Percentiles rank a stretch among this genome's conserved stretches.
Evolutionary conservation across 2,888 invertebrate species (phyloP).

Genomic region (Helicoverpa assulta): DNA sequence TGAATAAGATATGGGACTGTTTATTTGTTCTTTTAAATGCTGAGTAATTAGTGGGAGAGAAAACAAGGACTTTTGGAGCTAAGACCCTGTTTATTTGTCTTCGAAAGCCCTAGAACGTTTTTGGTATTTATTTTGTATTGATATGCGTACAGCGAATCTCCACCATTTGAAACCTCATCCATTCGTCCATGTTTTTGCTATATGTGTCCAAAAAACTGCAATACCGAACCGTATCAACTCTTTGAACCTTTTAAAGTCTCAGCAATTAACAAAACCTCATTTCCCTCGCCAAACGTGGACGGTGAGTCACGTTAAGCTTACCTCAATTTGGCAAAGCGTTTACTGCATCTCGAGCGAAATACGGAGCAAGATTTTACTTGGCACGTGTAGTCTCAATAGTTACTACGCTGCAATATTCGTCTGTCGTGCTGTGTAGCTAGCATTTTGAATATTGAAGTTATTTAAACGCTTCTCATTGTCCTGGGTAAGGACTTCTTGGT

Average conservation of each 20-base stretch:
- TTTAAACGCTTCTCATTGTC: too few species aligned
- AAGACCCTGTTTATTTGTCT: too few species aligned
- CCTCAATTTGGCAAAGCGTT: conserved; percentile 32
- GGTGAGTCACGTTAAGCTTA: neutral
- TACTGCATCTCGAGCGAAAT: conserved; percentile 4
- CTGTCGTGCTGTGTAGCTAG: neutral
- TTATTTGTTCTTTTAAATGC: conserved; percentile 22
- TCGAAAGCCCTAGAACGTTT: too few species aligned
- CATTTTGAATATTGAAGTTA: too few species aligned
- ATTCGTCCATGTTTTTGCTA: neutral
- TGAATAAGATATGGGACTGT: conserved; percentile 15
- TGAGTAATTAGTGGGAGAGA: neutral
- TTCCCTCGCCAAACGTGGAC: conserved; percentile 13
- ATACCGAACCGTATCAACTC: neutral
- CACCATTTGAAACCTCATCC: neutral
- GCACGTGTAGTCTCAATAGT: conserved; percentile 21
- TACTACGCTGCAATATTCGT: conserved; percentile 23
- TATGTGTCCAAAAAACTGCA: neutral
- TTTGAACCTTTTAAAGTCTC: neutral
- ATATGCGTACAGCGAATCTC: too few species aligned
- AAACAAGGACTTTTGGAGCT: neutral
- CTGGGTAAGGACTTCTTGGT: too few species aligned
- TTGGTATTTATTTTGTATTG: too few species aligned
- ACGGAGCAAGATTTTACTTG: conserved; percentile 27
- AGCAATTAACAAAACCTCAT: neutral